A percentile compares a stretch with the other conserved stretches of the same genome.
phyloP scores from a whole-genome alignment of 2,888 invertebrate genomes.

The Leptinotarsa haldemani region DNA sequence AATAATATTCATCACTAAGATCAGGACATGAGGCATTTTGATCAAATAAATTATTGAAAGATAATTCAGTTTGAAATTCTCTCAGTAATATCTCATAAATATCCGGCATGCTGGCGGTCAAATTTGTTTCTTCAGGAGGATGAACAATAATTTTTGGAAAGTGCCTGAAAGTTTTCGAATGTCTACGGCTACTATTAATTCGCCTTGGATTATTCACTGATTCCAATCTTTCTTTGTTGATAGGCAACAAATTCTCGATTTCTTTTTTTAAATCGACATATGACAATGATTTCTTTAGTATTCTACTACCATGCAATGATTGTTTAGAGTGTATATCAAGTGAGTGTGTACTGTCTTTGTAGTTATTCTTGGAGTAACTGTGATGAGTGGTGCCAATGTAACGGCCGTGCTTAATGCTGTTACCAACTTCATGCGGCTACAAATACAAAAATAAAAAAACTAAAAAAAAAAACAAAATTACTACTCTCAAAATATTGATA shows the following conservation, averaged over 20 bases:
- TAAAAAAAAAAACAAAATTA: constrained; percentile 50
- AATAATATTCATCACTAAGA: constrained; percentile 51
- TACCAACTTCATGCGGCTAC: constrained; percentile 62
- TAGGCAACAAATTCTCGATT: constrained; percentile 61
- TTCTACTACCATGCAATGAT: constrained; percentile 36
- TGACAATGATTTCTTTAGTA: constrained; percentile 57
- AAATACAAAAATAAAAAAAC: constrained; percentile 59
- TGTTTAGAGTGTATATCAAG: constrained; percentile 34
- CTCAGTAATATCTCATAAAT: constrained; percentile 50
- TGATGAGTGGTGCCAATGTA: constrained; percentile 59
- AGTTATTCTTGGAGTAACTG: constrained; percentile 39
- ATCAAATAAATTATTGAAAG: constrained; percentile 54
- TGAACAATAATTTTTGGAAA: constrained; percentile 60
- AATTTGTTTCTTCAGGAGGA: constrained; percentile 57
- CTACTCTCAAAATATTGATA: constrained; percentile 35
- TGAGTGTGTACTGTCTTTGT: constrained; percentile 38
- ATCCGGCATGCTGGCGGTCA: constrained; percentile 63
- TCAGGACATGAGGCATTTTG: constrained; percentile 60
- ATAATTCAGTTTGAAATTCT: constrained; percentile 26
- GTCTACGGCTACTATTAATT: constrained; percentile 49
- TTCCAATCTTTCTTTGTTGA: constrained; percentile 47
- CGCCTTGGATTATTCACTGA: constrained; percentile 49
- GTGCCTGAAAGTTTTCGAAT: constrained; percentile 59
- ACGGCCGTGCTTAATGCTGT: constrained; percentile 50
- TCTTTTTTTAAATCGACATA: constrained; percentile 62